Evolutionary conservation across 2,888 invertebrate species (phyloP), one percentile per base, ranked within the genome.

Genomic region (Polymixis lichenea): DNA sequence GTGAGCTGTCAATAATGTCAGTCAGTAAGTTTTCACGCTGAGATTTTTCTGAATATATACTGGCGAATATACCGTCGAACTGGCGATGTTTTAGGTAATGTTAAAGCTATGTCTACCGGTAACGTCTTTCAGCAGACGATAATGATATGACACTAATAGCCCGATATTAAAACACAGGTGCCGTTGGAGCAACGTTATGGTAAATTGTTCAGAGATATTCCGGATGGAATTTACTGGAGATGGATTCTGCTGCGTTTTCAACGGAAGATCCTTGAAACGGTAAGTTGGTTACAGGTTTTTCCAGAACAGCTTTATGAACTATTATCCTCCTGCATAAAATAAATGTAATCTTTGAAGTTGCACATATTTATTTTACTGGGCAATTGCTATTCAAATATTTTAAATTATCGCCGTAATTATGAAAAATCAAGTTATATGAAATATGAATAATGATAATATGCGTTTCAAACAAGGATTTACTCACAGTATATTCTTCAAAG

Each of bases 161-260:
- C 32, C 7, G 1, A 51, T 58, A 43, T 51, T 60, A 25, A 46
- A 46, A 22, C 17, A 32, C 78, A 95, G 95, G 75, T 97, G 97
- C 85, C 90, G 91, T 0, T 97, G 97, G 94, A 88, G 88, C 19
- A 91, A 93, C 1, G 55, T 66, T 19, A 82, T 89, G 2, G 72
- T 91, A 2, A 90, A 96, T 73, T 97, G 97, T 80, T 89, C 90
- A 0, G 83, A 93, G 0, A 69, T 97, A n/a, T 97, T 97, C 81
- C 85, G 82, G 3, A 93, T 96, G 88, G 95, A 97, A 56, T 89
- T 96, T 8, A 97, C 97, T 4, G 94, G 93, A 49, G 96, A 96
- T 72, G 97, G 97, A 1, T 97, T 93, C 87, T 97, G 97, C 86
- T 97, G 97, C 77, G 93, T 95, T 1, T 97, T 97, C 84, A 97